Percentiles rank a stretch among this genome's conserved stretches.
phyloP scores from a whole-genome alignment of 2,888 invertebrate species.

The Thysanoteuthis rhombus region DNA sequence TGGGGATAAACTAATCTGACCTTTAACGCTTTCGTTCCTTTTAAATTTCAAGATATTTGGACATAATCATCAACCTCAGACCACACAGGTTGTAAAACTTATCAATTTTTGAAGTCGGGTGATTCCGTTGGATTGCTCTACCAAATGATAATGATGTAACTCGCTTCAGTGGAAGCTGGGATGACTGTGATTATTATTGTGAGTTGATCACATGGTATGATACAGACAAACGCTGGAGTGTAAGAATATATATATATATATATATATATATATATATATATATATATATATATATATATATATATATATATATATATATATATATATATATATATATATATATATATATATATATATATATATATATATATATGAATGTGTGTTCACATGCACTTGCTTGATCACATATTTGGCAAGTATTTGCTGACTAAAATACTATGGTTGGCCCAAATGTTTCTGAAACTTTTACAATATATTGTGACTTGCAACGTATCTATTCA shows the following conservation, averaged over 20 bases:
- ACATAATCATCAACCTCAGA: background rate
- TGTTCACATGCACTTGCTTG: too few species aligned
- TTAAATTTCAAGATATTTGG: background rate
- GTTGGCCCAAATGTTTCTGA: too few species aligned
- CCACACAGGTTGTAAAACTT: background rate
- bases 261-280: too few species aligned
- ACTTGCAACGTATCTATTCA: too few species aligned
- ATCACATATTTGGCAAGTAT: too few species aligned
- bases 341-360: background rate
- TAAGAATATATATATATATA: too few species aligned
- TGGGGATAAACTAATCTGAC: background rate
- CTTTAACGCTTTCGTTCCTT: background rate
- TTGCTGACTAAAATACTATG: too few species aligned
- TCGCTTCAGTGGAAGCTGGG: background rate
- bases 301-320: background rate
- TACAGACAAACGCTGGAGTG: too few species aligned
- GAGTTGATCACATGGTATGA: too few species aligned
- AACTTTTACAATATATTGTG: too few species aligned
- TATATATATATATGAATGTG: background rate
- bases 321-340: background rate
- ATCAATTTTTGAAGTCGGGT: background rate
- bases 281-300: too few species aligned
- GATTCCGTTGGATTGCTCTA: background rate
- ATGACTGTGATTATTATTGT: background rate
- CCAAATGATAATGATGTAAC: background rate